Evolutionary conservation across 2,797 vertebrate genomes (phyloP).

Genomic region (Crocodylus rhombifer): DNA sequence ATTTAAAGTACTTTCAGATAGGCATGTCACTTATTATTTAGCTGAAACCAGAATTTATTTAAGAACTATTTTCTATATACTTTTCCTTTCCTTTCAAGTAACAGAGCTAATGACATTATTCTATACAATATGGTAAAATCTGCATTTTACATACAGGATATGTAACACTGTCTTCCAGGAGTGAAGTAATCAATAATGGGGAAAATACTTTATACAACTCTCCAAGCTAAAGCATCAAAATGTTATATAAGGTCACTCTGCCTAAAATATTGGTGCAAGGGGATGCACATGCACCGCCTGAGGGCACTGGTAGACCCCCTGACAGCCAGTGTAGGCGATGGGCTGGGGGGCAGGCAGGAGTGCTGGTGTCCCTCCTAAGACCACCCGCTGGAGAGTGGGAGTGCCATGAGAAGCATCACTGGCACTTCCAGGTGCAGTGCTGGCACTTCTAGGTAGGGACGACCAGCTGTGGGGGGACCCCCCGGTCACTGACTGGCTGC

Average conservation of each 20-base stretch:
- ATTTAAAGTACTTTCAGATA: not conserved
- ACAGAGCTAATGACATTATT: not conserved
- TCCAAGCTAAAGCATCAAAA: not conserved
- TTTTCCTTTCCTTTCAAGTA: not conserved
- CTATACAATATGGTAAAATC: not conserved
- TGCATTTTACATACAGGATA: not conserved
- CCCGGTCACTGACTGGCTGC: too few relatives aligned
- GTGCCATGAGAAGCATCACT: too few relatives aligned
- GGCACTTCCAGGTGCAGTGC: too few relatives aligned
- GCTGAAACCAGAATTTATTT: not conserved
- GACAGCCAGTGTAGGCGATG: too few relatives aligned
- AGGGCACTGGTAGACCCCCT: too few relatives aligned
- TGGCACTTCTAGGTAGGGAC: too few relatives aligned
- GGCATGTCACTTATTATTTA: not conserved
- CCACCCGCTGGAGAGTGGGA: too few relatives aligned
- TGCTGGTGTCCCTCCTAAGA: too few relatives aligned
- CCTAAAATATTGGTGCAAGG: not conserved
- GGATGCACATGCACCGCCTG: too few relatives aligned
- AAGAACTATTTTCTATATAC: not conserved
- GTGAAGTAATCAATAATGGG: not conserved
- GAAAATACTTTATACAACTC: not conserved
- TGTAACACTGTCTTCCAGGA: not conserved
- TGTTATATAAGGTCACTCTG: not conserved
- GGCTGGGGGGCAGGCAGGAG: too few relatives aligned
- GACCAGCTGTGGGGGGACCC: too few relatives aligned